Base-by-base conservation (phyloP, 2,113 vertebrate genomes). In the Rissa tridactyla region DNA sequence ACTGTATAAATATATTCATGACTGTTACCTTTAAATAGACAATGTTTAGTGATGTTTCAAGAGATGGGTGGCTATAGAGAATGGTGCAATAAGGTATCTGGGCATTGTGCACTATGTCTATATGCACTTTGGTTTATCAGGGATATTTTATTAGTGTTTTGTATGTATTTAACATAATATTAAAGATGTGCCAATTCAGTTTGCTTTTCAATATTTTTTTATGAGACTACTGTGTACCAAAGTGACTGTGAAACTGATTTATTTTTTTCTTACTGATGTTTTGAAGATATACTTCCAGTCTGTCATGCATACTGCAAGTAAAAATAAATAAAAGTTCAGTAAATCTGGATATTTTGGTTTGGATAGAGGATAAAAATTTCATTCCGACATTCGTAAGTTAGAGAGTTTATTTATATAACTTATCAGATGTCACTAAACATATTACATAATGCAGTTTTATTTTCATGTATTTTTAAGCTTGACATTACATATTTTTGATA, bases 61-160 rank as follows among this genome's bases (percentile, higher is more conserved):
- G 98, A 98, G 98, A 98, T 92, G 94, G 92, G 94, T 96, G 98
- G 98, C 98, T 98, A 98, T 97, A 98, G 98, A 98, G 98, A 98
- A 98, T 98, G 98, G 98, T 98, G 98, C 99, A 98, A 98, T 97
- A 97, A 98, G 97, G 98, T 98, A 98, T 98, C 99, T 98, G 98
- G 98, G 99, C 98, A 98, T 98, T 98, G 98, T 98, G 99, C 99
- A 99, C 98, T 99, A 99, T 98, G 98, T 99, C 98, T 99, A 99
- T 99, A 99, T 99, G 99, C 99, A 99, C 99, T 99, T 99, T 99
- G 99, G 98, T 99, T 99, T 99, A 99, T 99, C 99, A 99, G 99
- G 99, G 99, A 99, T 99, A 99, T 99, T 99, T 99, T 99, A 99
- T 99, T 99, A 99, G 99, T 99, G 99, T 99, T 99, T 99, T 99